Evolutionary conservation across 2,888 invertebrate genomes (phyloP).

Genomic region (Nomada ruficornis): DNA sequence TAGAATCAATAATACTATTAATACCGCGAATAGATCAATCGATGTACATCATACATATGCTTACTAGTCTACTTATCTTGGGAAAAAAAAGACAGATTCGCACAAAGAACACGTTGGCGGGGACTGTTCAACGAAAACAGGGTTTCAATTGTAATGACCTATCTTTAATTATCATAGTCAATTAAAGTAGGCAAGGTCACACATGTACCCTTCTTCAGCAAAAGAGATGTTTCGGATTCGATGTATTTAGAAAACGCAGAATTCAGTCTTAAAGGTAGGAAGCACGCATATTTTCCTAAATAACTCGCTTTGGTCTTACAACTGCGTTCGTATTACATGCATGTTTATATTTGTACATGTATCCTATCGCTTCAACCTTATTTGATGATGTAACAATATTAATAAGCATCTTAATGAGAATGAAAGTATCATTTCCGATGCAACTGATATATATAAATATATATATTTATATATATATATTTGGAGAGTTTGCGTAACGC

Average conservation of each 20-base stretch:
- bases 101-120: constrained; percentile 30
- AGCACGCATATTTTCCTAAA: constrained; percentile 71
- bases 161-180: constrained; percentile 18
- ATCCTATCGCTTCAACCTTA: constrained; percentile 39
- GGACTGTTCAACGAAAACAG: constrained; percentile 15
- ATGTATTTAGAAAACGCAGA: constrained; percentile 68
- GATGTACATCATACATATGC: constrained; percentile 46
- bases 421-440: constrained; percentile 41
- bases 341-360: constrained; percentile 52
- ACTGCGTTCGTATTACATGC: constrained; percentile 48
- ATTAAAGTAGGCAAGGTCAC: constrained; percentile 29
- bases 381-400: constrained; percentile 38
- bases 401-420: constrained; percentile 42
- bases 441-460: constrained; percentile 9
- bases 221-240: constrained; percentile 42
- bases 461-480: neutral
- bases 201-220: constrained; percentile 19
- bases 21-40: constrained; percentile 49
- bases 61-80: constrained; percentile 31
- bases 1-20: constrained; percentile 62
- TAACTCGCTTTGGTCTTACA: constrained; percentile 59
- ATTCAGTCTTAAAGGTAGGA: constrained; percentile 79
- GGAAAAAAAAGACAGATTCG: constrained; percentile 23
- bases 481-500: constrained; percentile 20
- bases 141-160: constrained; percentile 22